Percentiles rank a stretch among this genome's conserved stretches.
These are phyloP conservation scores for Torymus texanus DNA, from an alignment of 2,888 invertebrate genomes.

Conservation along the genomic window DNA sequence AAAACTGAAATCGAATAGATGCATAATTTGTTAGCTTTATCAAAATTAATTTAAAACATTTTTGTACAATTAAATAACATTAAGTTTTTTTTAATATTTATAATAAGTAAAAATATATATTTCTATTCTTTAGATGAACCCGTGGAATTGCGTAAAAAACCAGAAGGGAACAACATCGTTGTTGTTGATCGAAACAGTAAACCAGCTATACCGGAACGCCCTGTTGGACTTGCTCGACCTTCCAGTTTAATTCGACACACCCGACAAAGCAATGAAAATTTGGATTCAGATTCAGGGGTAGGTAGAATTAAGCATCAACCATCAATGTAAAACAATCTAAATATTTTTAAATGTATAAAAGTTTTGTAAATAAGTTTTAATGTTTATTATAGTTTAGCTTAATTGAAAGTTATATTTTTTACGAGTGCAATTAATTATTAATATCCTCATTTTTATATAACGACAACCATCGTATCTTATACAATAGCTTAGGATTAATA, in stretches of 20 bases:
- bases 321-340: not conserved
- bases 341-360: slow-evolving; percentile 7
- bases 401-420: slow-evolving; percentile 17
- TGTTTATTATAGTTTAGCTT: slow-evolving; percentile 2
- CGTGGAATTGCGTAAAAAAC: slow-evolving; percentile 77
- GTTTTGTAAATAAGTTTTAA: slow-evolving; percentile 23
- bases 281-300: slow-evolving; percentile 72
- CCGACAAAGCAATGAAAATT: slow-evolving; percentile 70
- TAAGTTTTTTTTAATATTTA: no score
- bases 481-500: slow-evolving; percentile 20
- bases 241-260: slow-evolving; percentile 70
- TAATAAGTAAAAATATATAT: not conserved
- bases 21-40: no score
- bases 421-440: slow-evolving; percentile 12
- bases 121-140: slow-evolving; percentile 56
- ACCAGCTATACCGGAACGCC: slow-evolving; percentile 89
- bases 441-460: slow-evolving; percentile 10
- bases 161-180: slow-evolving; percentile 64
- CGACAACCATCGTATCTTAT: not conserved
- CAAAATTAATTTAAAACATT: no score
- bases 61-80: no score
- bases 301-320: slow-evolving; percentile 60
- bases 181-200: slow-evolving; percentile 76
- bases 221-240: slow-evolving; percentile 81
- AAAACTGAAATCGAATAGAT: no score